Conservation (phyloP, 2,797 vertebrate genomes). For the Sebastes flavidus region DNA sequence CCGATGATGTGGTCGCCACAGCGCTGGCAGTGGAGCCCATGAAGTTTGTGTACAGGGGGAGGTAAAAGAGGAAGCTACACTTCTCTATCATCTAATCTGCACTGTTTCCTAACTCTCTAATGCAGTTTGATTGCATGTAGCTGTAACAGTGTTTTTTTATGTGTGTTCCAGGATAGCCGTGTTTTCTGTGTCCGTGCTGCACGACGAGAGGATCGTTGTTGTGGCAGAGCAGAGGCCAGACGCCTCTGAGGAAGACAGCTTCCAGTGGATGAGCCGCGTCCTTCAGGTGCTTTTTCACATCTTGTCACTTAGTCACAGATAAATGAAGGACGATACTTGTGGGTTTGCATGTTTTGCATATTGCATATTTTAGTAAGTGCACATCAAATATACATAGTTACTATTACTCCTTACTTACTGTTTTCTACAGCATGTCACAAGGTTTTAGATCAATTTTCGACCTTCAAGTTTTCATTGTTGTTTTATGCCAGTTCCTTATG, state of each 20-base stretch:
- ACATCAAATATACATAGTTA: neutral
- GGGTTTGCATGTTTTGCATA: neutral
- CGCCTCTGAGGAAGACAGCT: constrained; percentile 96
- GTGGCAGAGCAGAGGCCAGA: constrained; percentile 97
- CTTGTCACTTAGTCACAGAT: neutral
- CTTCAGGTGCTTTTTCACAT: constrained; percentile 86
- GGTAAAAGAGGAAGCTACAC: constrained; percentile 73
- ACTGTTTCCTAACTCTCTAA: neutral
- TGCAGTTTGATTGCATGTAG: neutral
- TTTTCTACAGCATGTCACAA: neutral
- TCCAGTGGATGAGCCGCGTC: constrained; percentile 98
- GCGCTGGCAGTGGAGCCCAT: constrained; percentile 95
- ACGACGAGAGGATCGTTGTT: constrained; percentile 94
- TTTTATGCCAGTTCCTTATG: neutral
- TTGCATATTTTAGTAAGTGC: neutral
- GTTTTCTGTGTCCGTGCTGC: constrained; percentile 93
- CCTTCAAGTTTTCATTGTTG: neutral
- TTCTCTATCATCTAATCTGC: neutral
- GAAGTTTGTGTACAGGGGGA: constrained; percentile 98
- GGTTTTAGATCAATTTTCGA: neutral
- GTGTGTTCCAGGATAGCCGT: constrained; percentile 90
- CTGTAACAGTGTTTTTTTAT: neutral
- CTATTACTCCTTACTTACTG: neutral
- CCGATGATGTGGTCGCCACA: constrained; percentile 94
- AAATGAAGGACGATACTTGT: neutral